Evolutionary conservation across 2,888 invertebrate genomes (phyloP).

Genomic region (Prenolepis imparis): DNA sequence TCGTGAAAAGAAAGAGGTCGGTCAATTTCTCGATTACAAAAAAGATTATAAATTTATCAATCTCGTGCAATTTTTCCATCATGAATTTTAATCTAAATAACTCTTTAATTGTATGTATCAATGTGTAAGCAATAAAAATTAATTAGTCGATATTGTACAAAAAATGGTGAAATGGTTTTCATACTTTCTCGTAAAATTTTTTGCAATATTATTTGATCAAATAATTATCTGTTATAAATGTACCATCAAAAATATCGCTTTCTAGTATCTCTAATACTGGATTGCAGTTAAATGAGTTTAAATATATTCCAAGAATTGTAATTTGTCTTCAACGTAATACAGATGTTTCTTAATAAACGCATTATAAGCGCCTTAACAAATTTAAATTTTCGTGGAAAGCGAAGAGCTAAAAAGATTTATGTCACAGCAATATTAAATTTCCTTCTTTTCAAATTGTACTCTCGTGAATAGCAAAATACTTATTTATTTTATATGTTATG

Average conservation of each 20-base stretch:
- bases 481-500: background rate
- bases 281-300: background rate
- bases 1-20: background rate
- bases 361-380: background rate
- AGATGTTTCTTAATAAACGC: constrained; percentile 1
- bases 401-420: constrained; percentile 5
- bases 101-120: background rate
- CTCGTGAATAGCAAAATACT: background rate
- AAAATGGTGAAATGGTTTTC: background rate
- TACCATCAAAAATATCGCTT: background rate
- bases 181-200: constrained; percentile 5
- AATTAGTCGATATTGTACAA: background rate
- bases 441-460: background rate
- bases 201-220: background rate
- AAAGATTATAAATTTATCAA: background rate
- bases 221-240: background rate
- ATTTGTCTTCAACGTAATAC: constrained; percentile 1
- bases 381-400: background rate
- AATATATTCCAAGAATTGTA: background rate
- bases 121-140: background rate
- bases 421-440: constrained; percentile 10
- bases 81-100: background rate
- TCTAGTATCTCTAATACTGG: background rate
- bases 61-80: background rate
- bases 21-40: background rate